phyloP scores from a whole-genome alignment of 2,888 invertebrate genomes.

The Yponomeuta plumbellus region DNA sequence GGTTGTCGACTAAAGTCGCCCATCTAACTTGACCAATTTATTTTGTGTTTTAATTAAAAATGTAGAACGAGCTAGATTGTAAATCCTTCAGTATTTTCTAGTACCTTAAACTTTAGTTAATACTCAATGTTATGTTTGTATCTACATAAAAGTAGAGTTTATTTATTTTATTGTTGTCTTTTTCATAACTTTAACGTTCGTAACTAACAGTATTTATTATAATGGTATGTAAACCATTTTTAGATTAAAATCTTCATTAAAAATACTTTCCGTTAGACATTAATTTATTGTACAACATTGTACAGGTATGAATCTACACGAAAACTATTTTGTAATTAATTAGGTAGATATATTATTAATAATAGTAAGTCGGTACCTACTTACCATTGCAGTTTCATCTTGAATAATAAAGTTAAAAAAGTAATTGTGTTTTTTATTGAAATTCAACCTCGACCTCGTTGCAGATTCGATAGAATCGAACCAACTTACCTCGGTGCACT shows the following conservation, averaged over 20 bases:
- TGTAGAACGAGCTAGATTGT: conserved; percentile 18
- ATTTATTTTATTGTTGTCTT: background rate
- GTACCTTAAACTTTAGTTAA: conserved; percentile 43
- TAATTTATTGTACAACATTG: conserved; percentile 7
- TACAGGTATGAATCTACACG: conserved; percentile 3
- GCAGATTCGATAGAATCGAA: too few species aligned
- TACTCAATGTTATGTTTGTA: conserved; percentile 23
- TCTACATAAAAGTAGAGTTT: background rate
- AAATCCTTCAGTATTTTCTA: conserved; percentile 42
- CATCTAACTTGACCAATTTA: too few species aligned
- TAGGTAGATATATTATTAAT: background rate
- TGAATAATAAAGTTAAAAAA: too few species aligned
- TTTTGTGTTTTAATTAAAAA: conserved; percentile 8
- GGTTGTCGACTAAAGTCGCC: too few species aligned
- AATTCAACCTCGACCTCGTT: too few species aligned
- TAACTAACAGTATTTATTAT: background rate
- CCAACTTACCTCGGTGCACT: too few species aligned
- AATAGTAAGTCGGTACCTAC: too few species aligned
- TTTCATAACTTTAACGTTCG: background rate
- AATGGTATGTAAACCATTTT: too few species aligned
- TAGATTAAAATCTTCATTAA: too few species aligned
- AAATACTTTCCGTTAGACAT: background rate
- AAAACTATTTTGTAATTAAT: background rate
- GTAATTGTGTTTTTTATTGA: too few species aligned
- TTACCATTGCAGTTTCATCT: too few species aligned